phyloP scores from a whole-genome alignment of 2,797 vertebrate species.

The Tolypeutes matacus region DNA sequence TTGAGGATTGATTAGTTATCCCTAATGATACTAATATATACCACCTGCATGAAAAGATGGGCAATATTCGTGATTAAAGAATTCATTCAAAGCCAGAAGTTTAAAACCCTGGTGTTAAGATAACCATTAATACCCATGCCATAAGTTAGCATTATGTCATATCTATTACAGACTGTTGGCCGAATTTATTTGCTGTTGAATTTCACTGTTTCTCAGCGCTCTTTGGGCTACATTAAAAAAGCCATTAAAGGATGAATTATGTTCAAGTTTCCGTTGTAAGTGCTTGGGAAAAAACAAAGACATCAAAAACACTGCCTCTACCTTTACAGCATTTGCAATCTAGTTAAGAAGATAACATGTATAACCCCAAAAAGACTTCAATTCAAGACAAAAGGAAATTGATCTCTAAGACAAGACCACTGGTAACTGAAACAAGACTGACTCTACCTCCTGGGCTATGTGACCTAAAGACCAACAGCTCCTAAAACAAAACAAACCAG shows the following conservation, averaged over 20 bases:
- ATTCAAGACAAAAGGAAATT: background rate
- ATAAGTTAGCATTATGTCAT: background rate
- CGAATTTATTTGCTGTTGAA: constrained; percentile 34
- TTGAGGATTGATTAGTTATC: constrained; percentile 15
- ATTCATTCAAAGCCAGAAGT: constrained; percentile 57
- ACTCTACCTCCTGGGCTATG: background rate
- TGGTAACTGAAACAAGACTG: background rate
- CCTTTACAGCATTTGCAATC: background rate
- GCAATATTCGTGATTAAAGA: constrained; percentile 43
- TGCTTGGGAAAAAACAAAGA: constrained; percentile 44
- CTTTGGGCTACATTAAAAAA: constrained; percentile 58
- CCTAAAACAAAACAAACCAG: background rate
- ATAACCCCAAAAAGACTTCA: background rate
- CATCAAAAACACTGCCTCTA: constrained; percentile 38
- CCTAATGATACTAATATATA: background rate
- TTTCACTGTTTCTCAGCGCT: constrained; percentile 19
- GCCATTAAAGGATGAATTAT: background rate
- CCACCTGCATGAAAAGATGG: background rate
- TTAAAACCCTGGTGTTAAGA: background rate
- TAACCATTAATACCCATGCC: background rate
- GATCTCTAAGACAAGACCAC: background rate
- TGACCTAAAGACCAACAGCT: background rate
- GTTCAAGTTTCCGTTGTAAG: constrained; percentile 49
- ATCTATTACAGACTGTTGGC: background rate
- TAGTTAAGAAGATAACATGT: constrained; percentile 56